Conservation (phyloP, 2,888 invertebrate species). For the Tinea pellionella region DNA sequence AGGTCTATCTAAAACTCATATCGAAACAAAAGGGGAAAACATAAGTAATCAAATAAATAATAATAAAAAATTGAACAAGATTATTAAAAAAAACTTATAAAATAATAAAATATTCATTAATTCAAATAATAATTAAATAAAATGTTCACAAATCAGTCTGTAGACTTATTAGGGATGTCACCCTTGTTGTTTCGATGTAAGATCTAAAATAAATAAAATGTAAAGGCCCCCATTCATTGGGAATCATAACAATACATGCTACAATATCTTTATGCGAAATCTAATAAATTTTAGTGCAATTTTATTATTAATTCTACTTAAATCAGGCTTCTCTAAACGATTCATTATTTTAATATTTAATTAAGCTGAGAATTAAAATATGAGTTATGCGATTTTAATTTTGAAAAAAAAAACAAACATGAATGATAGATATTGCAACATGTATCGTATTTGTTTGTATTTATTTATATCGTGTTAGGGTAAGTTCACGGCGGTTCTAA, state of each 20-base stretch:
- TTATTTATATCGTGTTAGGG: not conserved
- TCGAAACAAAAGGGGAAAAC: not conserved
- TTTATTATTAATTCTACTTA: not conserved
- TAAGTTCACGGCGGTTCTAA: conserved; percentile 62
- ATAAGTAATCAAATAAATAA: not conserved
- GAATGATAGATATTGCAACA: not conserved
- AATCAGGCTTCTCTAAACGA: not conserved
- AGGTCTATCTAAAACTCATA: conserved; percentile 49
- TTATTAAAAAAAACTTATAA: not conserved
- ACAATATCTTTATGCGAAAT: not conserved
- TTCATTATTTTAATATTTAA: not conserved
- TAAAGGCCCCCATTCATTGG: conserved; percentile 5
- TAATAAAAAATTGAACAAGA: not conserved
- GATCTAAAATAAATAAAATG: conserved; percentile 1
- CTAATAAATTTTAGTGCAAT: not conserved
- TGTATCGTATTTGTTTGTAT: not conserved
- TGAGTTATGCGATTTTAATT: not conserved
- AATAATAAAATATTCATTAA: not conserved
- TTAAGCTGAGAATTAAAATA: not conserved
- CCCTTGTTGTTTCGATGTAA: conserved; percentile 4
- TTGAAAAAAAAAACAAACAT: not conserved
- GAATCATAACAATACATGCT: not conserved
- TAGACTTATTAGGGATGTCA: not conserved
- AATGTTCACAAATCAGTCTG: too few species aligned
- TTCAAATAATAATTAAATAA: not conserved